phyloP scores from a whole-genome alignment of 2,113 vertebrate species.

The Gymnogyps californianus region DNA sequence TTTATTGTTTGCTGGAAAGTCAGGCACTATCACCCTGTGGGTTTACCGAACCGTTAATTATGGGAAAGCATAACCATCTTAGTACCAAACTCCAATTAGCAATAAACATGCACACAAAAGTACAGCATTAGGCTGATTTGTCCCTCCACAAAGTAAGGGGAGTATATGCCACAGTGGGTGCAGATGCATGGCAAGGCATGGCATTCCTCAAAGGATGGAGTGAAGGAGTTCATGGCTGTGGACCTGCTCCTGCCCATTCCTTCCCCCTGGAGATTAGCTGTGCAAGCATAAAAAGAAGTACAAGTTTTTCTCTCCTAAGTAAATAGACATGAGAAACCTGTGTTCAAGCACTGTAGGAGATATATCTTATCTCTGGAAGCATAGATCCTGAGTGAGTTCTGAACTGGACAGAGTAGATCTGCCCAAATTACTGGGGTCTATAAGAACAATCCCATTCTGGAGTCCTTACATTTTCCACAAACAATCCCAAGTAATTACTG shows the following conservation, averaged over 20 bases:
- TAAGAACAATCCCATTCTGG: not conserved
- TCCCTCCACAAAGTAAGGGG: not conserved
- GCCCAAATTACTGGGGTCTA: not conserved
- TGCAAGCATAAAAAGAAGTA: not conserved
- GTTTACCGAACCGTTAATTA: not conserved
- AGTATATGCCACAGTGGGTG: fast-evolving
- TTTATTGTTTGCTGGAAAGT: not conserved
- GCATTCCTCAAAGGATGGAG: not conserved
- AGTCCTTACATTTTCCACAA: not conserved
- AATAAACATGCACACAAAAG: not conserved
- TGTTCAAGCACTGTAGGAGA: not conserved
- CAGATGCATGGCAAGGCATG: fast-evolving
- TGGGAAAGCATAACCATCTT: not conserved
- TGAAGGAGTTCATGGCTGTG: not conserved
- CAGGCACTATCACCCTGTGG: not conserved
- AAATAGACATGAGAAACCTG: not conserved
- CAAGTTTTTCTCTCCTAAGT: not conserved
- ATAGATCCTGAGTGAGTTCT: not conserved
- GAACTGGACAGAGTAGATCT: not conserved
- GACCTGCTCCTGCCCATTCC: not conserved
- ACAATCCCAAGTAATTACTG: not conserved
- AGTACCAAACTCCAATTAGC: not conserved
- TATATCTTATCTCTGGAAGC: not conserved
- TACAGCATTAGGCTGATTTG: not conserved
- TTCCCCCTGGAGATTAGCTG: not conserved